phyloP scores from a whole-genome alignment of 2,113 vertebrate genomes.

The Sigmodon hispidus region DNA sequence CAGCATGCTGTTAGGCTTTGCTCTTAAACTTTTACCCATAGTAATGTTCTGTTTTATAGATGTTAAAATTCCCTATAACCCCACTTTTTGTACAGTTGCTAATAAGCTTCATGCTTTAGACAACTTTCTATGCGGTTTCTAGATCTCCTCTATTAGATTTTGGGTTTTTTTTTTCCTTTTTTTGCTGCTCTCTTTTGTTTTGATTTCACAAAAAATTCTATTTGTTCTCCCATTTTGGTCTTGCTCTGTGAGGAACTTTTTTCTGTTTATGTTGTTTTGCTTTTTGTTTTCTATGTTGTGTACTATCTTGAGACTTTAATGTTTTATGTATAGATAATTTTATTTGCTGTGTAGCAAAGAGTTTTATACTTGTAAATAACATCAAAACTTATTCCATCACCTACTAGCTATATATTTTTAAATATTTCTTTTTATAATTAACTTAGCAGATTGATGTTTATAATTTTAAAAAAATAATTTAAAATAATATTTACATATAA shows the following conservation, averaged over 20 bases:
- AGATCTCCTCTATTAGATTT: background rate
- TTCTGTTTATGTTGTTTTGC: background rate
- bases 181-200: background rate
- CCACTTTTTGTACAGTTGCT: background rate
- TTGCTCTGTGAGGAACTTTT: background rate
- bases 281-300: background rate
- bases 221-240: background rate
- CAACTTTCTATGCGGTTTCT: background rate
- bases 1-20: background rate
- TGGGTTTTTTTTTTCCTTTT: background rate
- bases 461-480: background rate
- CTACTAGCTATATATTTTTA: background rate
- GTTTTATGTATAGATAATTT: background rate
- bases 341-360: background rate
- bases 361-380: background rate
- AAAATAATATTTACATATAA: background rate
- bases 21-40: background rate
- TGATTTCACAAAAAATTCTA: background rate
- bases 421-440: background rate
- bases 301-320: background rate
- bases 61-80: background rate
- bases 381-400: background rate
- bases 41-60: background rate
- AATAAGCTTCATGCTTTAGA: no score
- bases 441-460: background rate